Conservation (phyloP, 2,888 invertebrate genomes). For the Sesamia inferens region DNA sequence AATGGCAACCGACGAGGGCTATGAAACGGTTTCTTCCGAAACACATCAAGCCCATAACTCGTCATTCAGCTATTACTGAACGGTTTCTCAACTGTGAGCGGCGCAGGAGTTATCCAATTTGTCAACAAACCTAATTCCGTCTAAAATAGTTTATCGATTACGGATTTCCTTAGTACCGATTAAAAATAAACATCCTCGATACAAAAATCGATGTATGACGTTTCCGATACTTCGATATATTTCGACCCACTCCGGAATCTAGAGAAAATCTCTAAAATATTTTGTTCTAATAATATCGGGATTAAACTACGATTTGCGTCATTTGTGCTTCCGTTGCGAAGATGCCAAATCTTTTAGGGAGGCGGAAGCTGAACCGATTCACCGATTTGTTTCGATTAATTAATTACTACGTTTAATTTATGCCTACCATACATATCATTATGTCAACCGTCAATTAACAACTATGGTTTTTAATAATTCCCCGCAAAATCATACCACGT, state of each 20-base stretch:
- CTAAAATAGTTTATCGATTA: constrained; percentile 33
- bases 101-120: constrained; percentile 26
- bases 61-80: constrained; percentile 33
- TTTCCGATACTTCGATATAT: constrained; percentile 47
- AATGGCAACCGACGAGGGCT: constrained; percentile 14
- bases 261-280: constrained; percentile 60
- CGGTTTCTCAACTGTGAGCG: constrained; percentile 38
- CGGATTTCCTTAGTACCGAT: constrained; percentile 59
- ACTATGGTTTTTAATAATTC: no score
- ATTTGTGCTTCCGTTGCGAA: constrained; percentile 71
- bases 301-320: constrained; percentile 69
- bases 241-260: constrained; percentile 52
- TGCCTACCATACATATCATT: no score
- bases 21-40: constrained; percentile 27
- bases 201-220: constrained; percentile 56
- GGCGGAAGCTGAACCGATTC: constrained; percentile 60
- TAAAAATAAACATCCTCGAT: constrained; percentile 53
- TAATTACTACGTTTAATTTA: constrained; percentile 52
- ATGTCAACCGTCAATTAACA: no score
- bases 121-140: constrained; percentile 57
- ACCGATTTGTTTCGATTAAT: constrained; percentile 66
- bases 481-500: no score
- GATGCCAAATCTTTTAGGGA: constrained; percentile 67
- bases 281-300: constrained; percentile 64
- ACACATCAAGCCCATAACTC: constrained; percentile 30